Evolutionary conservation across 2,888 invertebrate species (phyloP).

Genomic region (Ennomos erosarius): DNA sequence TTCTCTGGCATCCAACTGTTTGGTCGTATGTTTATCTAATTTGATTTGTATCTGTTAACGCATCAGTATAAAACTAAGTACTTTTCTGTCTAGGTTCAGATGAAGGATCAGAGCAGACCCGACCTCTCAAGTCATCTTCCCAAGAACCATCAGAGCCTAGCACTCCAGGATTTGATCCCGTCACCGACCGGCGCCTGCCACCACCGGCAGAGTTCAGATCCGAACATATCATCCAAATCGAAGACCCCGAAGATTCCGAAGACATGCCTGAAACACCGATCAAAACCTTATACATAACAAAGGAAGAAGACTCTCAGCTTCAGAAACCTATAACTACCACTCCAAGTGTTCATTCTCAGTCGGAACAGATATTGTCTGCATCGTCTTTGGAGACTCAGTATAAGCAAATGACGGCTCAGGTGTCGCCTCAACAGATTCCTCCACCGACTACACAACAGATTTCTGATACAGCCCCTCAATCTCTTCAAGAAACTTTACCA

Average conservation of each 20-base stretch:
- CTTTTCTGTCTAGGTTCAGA: slow-evolving; percentile 55
- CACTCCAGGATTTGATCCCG: slow-evolving; percentile 58
- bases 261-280: slow-evolving; percentile 59
- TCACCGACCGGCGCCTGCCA: slow-evolving; percentile 51
- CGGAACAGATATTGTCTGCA: slow-evolving; percentile 73
- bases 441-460: neutral
- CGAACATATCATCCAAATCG: slow-evolving; percentile 59
- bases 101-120: slow-evolving; percentile 62
- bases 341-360: slow-evolving; percentile 55
- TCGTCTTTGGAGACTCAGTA: slow-evolving; percentile 64
- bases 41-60: too few species aligned
- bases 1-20: too few species aligned
- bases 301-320: slow-evolving; percentile 64
- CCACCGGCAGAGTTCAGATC: slow-evolving; percentile 58
- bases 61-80: too few species aligned
- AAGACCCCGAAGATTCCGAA: slow-evolving; percentile 62
- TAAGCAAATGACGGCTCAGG: slow-evolving; percentile 43
- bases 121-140: slow-evolving; percentile 63
- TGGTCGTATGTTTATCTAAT: too few species aligned
- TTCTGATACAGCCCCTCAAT: neutral
- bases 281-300: slow-evolving; percentile 64
- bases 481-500: slow-evolving; percentile 1
- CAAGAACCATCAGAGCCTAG: slow-evolving; percentile 65
- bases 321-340: slow-evolving; percentile 74
- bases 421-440: slow-evolving; percentile 4